These are phyloP conservation scores for Molanna angustata DNA, from an alignment of 2,888 invertebrate genomes.

Conservation along the genomic window DNA sequence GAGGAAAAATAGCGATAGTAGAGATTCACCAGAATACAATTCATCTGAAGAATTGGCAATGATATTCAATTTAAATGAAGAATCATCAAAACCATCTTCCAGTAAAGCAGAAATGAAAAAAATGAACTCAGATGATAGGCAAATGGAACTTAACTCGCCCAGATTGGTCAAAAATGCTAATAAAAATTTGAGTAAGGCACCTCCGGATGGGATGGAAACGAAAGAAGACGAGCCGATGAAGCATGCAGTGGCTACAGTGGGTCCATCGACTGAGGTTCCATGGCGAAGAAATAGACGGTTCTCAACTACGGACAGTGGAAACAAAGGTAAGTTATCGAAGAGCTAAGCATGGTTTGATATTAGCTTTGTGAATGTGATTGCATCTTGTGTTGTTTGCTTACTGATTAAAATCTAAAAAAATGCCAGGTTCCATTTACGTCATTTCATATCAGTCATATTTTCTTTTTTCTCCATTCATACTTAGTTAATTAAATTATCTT, in stretches of 20 bases:
- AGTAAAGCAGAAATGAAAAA: constrained; percentile 36
- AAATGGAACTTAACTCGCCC: constrained; percentile 48
- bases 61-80: constrained; percentile 52
- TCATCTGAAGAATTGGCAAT: constrained; percentile 64
- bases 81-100: constrained; percentile 24
- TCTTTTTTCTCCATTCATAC: too few relatives aligned
- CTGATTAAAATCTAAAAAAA: too few relatives aligned
- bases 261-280: constrained; percentile 38
- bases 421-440: too few relatives aligned
- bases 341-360: constrained; percentile 15
- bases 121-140: constrained; percentile 33
- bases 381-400: too few relatives aligned
- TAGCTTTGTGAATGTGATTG: too few relatives aligned
- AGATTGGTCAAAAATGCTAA: constrained; percentile 50
- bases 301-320: constrained; percentile 50
- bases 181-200: constrained; percentile 49
- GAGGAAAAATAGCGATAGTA: constrained; percentile 38
- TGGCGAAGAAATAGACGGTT: constrained; percentile 52
- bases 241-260: neutral
- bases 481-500: too few relatives aligned
- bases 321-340: constrained; percentile 53
- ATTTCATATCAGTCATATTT: too few relatives aligned
- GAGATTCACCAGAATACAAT: constrained; percentile 57
- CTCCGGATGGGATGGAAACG: constrained; percentile 45
- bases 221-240: constrained; percentile 36